Percentiles rank a stretch among this genome's conserved stretches.
phyloP scores from a whole-genome alignment of 2,888 invertebrate species.

The Luperina nickerlii region DNA sequence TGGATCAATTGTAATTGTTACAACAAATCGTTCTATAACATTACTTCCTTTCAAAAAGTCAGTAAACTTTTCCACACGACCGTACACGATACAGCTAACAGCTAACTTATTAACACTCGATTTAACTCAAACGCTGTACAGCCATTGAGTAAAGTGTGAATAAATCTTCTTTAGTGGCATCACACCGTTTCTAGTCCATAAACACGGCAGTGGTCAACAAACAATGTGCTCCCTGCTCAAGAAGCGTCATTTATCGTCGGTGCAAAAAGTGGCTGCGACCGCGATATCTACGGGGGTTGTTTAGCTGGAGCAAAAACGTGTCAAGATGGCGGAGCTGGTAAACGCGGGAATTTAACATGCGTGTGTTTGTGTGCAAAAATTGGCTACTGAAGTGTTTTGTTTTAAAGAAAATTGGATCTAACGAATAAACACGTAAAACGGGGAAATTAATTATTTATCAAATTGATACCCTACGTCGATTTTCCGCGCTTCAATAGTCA shows the following conservation, averaged over 20 bases:
- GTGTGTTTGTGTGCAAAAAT: conserved; percentile 15
- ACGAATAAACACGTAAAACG: not conserved
- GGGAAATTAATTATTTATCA: too few relatives aligned
- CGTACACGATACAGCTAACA: conserved; percentile 58
- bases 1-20: not conserved
- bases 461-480: not conserved
- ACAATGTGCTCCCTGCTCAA: conserved; percentile 81
- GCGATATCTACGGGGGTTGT: conserved; percentile 71
- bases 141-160: conserved; percentile 78
- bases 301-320: conserved; percentile 72
- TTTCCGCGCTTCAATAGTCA: not conserved
- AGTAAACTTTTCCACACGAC: conserved; percentile 19
- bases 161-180: conserved; percentile 78
- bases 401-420: not conserved
- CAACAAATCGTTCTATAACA: not conserved
- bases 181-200: conserved; percentile 79
- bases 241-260: conserved; percentile 81
- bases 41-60: not conserved
- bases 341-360: conserved; percentile 37
- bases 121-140: conserved; percentile 71
- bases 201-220: conserved; percentile 82
- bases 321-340: conserved; percentile 63
- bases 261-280: conserved; percentile 75
- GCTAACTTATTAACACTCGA: conserved; percentile 72
- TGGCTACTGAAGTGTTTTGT: not conserved